Conservation (phyloP, 2,113 vertebrate genomes). For the Ophiodon elongatus region DNA sequence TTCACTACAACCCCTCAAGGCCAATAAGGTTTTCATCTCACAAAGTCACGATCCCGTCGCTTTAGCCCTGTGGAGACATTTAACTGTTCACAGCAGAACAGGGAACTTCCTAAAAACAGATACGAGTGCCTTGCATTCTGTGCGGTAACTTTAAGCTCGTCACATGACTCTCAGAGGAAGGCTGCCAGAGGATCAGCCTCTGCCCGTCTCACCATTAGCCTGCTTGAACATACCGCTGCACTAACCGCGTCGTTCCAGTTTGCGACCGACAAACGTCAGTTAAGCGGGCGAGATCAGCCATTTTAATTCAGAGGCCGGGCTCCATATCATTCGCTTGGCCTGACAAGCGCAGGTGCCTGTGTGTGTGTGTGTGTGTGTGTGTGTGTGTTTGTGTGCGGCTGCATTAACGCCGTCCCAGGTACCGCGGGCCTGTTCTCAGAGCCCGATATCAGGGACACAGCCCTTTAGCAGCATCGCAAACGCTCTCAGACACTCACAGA, state of each 20-base stretch:
- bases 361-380: not conserved
- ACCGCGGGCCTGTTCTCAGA: conserved; percentile 15
- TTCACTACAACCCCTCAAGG: not conserved
- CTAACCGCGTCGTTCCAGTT: not conserved
- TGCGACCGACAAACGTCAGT: conserved; percentile 3
- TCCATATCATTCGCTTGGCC: conserved; percentile 10
- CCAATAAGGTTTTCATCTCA: not conserved
- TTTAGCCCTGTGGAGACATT: not conserved
- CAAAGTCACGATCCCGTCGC: not conserved
- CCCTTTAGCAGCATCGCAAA: conserved; percentile 30
- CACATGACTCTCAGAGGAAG: conserved; percentile 1
- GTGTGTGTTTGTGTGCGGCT: not conserved
- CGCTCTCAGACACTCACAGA: conserved; percentile 21
- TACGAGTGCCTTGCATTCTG: not conserved
- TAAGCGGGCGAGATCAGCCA: conserved; percentile 3
- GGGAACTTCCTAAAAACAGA: not conserved
- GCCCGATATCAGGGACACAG: conserved; percentile 14
- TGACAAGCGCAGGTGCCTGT: not conserved
- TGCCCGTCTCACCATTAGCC: conserved; percentile 49
- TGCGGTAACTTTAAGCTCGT: conserved; percentile 19
- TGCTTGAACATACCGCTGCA: conserved; percentile 16
- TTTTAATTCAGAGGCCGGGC: conserved; percentile 31
- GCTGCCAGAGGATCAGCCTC: not conserved
- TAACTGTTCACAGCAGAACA: not conserved
- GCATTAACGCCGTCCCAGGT: conserved; percentile 15